Conservation (phyloP, 2,113 vertebrate genomes). For the Meriones unguiculatus region DNA sequence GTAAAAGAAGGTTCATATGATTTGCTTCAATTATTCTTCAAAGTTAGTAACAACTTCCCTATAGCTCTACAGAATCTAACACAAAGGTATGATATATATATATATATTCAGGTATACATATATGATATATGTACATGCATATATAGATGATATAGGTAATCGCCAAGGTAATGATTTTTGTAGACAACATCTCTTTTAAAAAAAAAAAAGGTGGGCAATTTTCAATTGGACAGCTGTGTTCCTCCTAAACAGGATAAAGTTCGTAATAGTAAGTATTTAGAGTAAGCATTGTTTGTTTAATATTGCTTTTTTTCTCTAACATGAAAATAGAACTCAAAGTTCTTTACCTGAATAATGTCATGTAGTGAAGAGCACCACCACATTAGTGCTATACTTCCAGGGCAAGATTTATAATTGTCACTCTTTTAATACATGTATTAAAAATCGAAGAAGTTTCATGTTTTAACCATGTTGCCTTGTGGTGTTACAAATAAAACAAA, state of each 20-base stretch:
- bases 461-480: background rate
- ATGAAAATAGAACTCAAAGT: background rate
- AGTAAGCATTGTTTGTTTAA: background rate
- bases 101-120: background rate
- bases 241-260: conserved; percentile 47
- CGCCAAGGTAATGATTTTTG: conserved; percentile 35
- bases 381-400: background rate
- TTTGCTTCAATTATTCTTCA: conserved; percentile 1
- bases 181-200: conserved; percentile 54
- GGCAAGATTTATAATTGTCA: background rate
- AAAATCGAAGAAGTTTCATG: conserved; percentile 14
- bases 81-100: background rate
- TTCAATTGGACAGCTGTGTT: conserved; percentile 33
- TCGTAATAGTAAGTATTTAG: conserved; percentile 73
- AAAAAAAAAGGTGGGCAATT: conserved; percentile 43
- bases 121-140: background rate
- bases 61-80: conserved; percentile 8
- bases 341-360: conserved; percentile 1
- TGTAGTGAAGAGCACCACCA: background rate
- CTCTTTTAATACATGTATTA: background rate
- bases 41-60: conserved; percentile 44
- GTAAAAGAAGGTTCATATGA: conserved; percentile 10
- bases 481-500: conserved; percentile 38
- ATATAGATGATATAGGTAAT: background rate
- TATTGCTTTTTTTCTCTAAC: background rate